phyloP scores from a whole-genome alignment of 2,888 invertebrate genomes.

The Xiphydria camelus region DNA sequence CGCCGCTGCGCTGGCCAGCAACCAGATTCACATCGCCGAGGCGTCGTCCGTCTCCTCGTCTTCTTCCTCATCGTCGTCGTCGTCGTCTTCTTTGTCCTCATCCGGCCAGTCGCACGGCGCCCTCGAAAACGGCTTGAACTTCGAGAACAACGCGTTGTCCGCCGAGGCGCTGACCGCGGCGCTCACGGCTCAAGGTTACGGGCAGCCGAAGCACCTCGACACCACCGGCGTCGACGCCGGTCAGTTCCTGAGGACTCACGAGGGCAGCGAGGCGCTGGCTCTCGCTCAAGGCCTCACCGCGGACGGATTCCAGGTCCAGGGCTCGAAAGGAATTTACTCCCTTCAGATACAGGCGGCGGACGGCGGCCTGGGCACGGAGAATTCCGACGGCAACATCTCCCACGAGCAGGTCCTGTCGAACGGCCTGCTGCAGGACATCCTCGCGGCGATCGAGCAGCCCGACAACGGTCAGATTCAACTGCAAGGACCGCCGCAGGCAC shows the following conservation, averaged over 20 bases:
- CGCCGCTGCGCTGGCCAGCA: slow-evolving; percentile 20
- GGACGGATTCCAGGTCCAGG: slow-evolving; percentile 55
- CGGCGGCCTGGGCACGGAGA: slow-evolving; percentile 59
- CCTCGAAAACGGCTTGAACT: slow-evolving; percentile 5
- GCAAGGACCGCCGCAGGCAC: slow-evolving; percentile 37
- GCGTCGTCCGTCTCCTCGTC: slow-evolving; percentile 11
- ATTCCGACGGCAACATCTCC: slow-evolving; percentile 61
- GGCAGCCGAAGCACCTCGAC: slow-evolving; percentile 33
- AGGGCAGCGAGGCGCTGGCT: slow-evolving; percentile 44
- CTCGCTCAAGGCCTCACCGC: slow-evolving; percentile 40
- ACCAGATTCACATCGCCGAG: slow-evolving; percentile 18
- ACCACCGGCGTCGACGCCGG: slow-evolving; percentile 31
- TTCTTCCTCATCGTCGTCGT: slow-evolving; percentile 2
- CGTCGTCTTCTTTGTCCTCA: slow-evolving; percentile 7
- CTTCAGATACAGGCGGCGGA: slow-evolving; percentile 77
- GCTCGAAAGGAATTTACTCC: slow-evolving; percentile 69
- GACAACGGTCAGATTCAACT: slow-evolving; percentile 37
- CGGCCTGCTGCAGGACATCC: slow-evolving; percentile 77
- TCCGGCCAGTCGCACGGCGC: background rate
- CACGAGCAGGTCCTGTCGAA: slow-evolving; percentile 80
- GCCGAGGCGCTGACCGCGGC: slow-evolving; percentile 41
- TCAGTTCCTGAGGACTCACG: slow-evolving; percentile 41
- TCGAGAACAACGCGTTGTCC: slow-evolving; percentile 26
- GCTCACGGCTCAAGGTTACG: slow-evolving; percentile 39
- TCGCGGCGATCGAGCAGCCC: slow-evolving; percentile 81